Evolutionary conservation across 1,140 invertebrate genomes (phyloP).

Genomic region (Drosophila simulans): DNA sequence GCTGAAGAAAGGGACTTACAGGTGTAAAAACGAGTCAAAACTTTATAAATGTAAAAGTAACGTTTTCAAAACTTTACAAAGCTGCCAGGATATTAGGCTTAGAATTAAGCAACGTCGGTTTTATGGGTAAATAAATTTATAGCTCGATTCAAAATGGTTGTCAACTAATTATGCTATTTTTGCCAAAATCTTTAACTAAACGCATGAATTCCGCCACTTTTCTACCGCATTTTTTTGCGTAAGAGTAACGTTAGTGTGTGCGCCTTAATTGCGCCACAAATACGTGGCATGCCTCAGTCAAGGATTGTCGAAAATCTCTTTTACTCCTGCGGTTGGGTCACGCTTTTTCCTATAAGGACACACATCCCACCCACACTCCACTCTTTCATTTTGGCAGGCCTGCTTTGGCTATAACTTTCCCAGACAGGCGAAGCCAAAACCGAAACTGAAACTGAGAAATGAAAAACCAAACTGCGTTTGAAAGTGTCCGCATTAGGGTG

Average conservation of each 20-base stretch:
- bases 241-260: slow-evolving; percentile 13
- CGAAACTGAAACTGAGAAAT: slow-evolving; percentile 9
- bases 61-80: background rate
- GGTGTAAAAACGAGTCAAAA: slow-evolving; percentile 1
- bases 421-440: background rate
- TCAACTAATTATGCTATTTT: background rate
- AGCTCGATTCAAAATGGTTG: no score
- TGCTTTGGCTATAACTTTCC: slow-evolving; percentile 19
- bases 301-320: slow-evolving; percentile 50
- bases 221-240: background rate
- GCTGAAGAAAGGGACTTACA: background rate
- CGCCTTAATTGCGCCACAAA: slow-evolving; percentile 65
- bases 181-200: slow-evolving; percentile 10
- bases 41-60: background rate
- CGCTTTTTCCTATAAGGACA: slow-evolving; percentile 5
- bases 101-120: background rate
- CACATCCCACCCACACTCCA: background rate
- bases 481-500: background rate
- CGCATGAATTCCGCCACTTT: slow-evolving; percentile 3
- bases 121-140: no score
- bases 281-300: slow-evolving; percentile 48
- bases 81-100: background rate
- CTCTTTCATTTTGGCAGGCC: background rate
- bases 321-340: slow-evolving; percentile 36
- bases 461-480: slow-evolving; percentile 1